Percentiles rank a stretch among this genome's conserved stretches.
phyloP scores from a whole-genome alignment of 2,888 invertebrate genomes.

The Drosophila paramelanica region DNA sequence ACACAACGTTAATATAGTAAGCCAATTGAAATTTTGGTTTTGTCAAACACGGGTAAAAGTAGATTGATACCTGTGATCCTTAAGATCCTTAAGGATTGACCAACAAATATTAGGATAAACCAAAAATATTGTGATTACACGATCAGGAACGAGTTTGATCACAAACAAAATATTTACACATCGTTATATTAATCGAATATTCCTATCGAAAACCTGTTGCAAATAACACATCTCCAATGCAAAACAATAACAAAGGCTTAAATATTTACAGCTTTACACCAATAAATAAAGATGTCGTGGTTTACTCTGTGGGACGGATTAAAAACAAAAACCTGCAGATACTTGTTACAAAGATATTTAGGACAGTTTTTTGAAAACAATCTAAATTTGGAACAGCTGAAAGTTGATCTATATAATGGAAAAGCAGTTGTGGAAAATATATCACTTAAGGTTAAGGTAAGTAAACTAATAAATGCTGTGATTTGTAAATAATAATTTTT shows the following conservation, averaged over 20 bases:
- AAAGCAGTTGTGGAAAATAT: constrained; percentile 95
- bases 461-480: constrained; percentile 16
- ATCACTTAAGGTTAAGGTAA: constrained; percentile 95
- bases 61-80: no score
- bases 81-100: no score
- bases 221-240: constrained; percentile 17
- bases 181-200: constrained; percentile 1
- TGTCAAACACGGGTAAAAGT: no score
- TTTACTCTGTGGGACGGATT: constrained; percentile 92
- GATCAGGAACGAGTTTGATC: not conserved
- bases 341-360: constrained; percentile 95
- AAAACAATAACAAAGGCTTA: constrained; percentile 51
- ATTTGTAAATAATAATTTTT: constrained; percentile 89
- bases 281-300: constrained; percentile 88
- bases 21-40: no score
- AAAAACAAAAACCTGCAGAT: constrained; percentile 96
- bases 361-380: constrained; percentile 97
- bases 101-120: no score
- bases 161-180: not conserved
- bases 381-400: constrained; percentile 95
- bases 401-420: constrained; percentile 96
- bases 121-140: no score
- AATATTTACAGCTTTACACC: not conserved
- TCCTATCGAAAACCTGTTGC: not conserved
- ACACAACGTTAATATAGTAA: no score